Percentiles rank a stretch among this genome's conserved stretches.
Evolutionary conservation across 2,888 invertebrate species (phyloP).

Genomic region (Ornithoptera alexandrae): DNA sequence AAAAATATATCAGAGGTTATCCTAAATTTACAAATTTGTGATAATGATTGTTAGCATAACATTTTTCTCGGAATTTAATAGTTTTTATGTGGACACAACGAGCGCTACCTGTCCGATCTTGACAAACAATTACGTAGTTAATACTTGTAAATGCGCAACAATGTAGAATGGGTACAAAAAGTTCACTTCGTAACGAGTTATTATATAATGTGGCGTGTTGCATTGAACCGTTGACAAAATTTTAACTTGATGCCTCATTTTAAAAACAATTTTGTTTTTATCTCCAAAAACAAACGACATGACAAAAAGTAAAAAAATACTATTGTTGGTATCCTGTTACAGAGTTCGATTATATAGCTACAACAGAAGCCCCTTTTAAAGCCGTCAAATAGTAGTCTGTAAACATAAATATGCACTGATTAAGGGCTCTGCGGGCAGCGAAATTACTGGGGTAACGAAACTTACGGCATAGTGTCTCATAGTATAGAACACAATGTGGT

Average conservation of each 20-base stretch:
- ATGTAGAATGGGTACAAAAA: slow-evolving; percentile 28
- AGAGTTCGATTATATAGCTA: too few relatives aligned
- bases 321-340: too few relatives aligned
- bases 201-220: slow-evolving; percentile 24
- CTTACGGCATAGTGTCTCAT: too few relatives aligned
- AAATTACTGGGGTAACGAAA: too few relatives aligned
- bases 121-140: slow-evolving; percentile 27
- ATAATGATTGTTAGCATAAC: not conserved
- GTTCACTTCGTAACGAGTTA: slow-evolving; percentile 26
- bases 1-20: too few relatives aligned
- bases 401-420: too few relatives aligned
- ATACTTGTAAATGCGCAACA: slow-evolving; percentile 27
- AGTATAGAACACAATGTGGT: too few relatives aligned
- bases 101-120: slow-evolving; percentile 20
- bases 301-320: not conserved
- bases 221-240: slow-evolving; percentile 20
- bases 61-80: slow-evolving; percentile 15
- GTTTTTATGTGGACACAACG: slow-evolving; percentile 17
- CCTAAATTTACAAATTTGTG: too few relatives aligned
- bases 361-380: too few relatives aligned
- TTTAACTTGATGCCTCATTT: slow-evolving; percentile 4
- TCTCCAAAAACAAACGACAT: not conserved
- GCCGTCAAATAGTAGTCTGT: too few relatives aligned
- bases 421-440: too few relatives aligned
- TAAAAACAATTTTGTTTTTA: not conserved